Conservation (phyloP, 2,888 invertebrate genomes). For the Zootermopsis nevadensis region DNA sequence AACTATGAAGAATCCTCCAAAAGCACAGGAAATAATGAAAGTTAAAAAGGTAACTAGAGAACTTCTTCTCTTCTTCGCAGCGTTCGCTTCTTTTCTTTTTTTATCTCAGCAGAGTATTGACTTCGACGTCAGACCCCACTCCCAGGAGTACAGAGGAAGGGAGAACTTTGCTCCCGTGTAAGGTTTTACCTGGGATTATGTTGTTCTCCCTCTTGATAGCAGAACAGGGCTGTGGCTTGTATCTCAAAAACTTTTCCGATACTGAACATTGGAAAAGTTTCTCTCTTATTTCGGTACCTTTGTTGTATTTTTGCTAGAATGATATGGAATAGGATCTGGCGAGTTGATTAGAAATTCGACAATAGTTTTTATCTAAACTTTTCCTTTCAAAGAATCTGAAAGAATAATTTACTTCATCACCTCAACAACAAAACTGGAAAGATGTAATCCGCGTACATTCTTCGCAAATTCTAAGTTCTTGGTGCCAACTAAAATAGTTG, state of each 20-base stretch:
- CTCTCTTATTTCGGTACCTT: neutral
- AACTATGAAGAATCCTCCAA: neutral
- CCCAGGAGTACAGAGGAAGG: neutral
- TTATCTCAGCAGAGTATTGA: neutral
- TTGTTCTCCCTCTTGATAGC: neutral
- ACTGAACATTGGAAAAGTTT: neutral
- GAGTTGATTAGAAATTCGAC: neutral
- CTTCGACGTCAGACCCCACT: neutral
- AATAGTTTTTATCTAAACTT: neutral
- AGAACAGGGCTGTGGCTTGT: neutral
- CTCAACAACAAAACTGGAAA: too few relatives aligned
- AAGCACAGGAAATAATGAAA: neutral
- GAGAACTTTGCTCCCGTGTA: neutral
- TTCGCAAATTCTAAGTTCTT: too few relatives aligned
- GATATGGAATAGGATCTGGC: neutral
- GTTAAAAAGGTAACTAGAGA: slow-evolving; percentile 12
- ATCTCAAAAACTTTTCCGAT: neutral
- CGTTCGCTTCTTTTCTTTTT: neutral
- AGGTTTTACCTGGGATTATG: slow-evolving; percentile 16
- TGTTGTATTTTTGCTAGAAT: neutral
- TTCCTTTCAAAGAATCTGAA: neutral
- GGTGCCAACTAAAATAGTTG: too few relatives aligned
- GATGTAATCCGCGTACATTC: too few relatives aligned
- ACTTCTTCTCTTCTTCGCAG: neutral
- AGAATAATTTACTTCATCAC: too few relatives aligned